Evolutionary conservation across 2,113 vertebrate genomes (phyloP).

Genomic region (Zosterops borbonicus): DNA sequence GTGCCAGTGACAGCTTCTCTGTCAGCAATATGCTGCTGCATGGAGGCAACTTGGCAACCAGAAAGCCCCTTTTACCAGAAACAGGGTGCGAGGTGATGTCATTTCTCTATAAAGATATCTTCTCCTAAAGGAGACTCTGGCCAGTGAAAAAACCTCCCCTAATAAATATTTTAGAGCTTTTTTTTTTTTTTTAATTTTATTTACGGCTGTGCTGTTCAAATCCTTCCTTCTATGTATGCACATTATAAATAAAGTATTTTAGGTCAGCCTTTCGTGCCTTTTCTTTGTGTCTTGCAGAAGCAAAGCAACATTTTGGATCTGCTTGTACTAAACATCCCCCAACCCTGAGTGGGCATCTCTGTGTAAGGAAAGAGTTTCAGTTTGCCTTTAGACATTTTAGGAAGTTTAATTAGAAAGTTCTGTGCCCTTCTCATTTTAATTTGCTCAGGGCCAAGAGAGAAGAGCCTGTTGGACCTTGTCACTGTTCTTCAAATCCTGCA

Average conservation of each 20-base stretch:
- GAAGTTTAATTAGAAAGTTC: no score
- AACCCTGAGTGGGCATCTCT: no score
- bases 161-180: background rate
- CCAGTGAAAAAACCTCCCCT: background rate
- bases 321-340: background rate
- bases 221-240: background rate
- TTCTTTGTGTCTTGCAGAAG: background rate
- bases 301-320: background rate
- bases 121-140: background rate
- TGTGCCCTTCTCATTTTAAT: no score
- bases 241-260: accelerated
- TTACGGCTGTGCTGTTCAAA: background rate
- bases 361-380: no score
- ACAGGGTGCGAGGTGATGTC: background rate
- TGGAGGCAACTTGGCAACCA: background rate
- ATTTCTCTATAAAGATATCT: background rate
- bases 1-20: background rate
- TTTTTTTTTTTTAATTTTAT: background rate
- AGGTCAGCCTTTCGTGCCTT: background rate
- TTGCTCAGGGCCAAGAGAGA: no score
- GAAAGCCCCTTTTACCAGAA: background rate
- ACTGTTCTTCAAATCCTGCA: no score
- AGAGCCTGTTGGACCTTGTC: no score
- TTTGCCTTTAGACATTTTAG: no score
- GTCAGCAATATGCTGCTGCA: background rate